A percentile compares a stretch with the other conserved stretches of the same genome.
These are phyloP conservation scores for Pseudochirops cupreus DNA, from an alignment of 2,797 vertebrate species.

Conservation along the genomic window DNA sequence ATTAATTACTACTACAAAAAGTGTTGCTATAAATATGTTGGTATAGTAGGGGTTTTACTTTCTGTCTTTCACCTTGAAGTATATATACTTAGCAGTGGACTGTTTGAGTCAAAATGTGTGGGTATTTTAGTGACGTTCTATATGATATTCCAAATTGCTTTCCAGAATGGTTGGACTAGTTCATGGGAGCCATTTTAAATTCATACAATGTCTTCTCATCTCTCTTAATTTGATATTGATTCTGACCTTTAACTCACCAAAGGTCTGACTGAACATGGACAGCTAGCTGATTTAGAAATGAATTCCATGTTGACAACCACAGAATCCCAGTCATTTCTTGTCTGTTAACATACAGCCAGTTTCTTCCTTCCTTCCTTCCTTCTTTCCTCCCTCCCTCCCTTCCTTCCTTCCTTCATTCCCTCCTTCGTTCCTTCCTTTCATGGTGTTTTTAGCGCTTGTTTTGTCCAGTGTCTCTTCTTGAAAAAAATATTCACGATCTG, in stretches of 20 bases:
- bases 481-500: neutral
- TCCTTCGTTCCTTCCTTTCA: too few relatives aligned
- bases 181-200: neutral
- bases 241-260: neutral
- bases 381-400: too few relatives aligned
- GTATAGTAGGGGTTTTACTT: neutral
- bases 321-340: neutral
- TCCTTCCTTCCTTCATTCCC: too few relatives aligned
- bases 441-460: neutral
- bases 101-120: neutral
- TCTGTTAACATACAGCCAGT: neutral
- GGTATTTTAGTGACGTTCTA: neutral
- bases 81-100: neutral
- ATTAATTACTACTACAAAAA: neutral
- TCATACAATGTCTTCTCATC: neutral
- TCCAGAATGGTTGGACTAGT: neutral
- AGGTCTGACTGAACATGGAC: neutral
- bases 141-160: neutral
- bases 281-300: neutral
- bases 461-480: neutral
- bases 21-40: neutral
- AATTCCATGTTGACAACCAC: neutral
- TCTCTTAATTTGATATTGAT: neutral
- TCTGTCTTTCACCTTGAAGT: neutral
- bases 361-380: neutral